Evolutionary conservation across 2,113 vertebrate species (phyloP).

Genomic region (Lampris incognitus): DNA sequence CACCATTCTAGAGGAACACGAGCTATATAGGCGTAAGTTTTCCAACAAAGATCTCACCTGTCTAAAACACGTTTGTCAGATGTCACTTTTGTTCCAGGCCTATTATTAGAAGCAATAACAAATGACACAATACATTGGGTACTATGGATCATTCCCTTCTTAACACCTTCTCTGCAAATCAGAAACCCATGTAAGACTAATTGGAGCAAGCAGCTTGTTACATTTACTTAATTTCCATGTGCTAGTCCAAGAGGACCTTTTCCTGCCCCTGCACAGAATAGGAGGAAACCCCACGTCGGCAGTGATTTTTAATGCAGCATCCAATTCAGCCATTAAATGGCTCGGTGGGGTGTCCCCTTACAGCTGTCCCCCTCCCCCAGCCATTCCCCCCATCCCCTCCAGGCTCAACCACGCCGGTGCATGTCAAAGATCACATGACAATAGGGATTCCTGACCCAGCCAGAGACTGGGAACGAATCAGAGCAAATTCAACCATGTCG

Average conservation of each 20-base stretch:
- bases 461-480: constrained; percentile 65
- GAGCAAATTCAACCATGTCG: constrained; percentile 73
- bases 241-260: constrained; percentile 39
- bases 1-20: neutral
- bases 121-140: too few species aligned
- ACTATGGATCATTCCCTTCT: neutral
- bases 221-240: neutral
- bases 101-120: too few species aligned
- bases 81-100: neutral
- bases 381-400: constrained; percentile 45
- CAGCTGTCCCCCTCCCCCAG: constrained; percentile 56
- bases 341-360: constrained; percentile 73
- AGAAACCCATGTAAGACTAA: neutral
- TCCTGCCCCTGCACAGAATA: constrained; percentile 44
- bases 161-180: neutral
- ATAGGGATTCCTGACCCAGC: constrained; percentile 79
- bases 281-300: constrained; percentile 68
- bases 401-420: constrained; percentile 70
- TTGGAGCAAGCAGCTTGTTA: neutral
- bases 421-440: constrained; percentile 81
- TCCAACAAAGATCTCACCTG: neutral
- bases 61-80: constrained; percentile 29
- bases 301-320: constrained; percentile 79
- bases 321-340: constrained; percentile 80
- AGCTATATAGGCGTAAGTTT: constrained; percentile 37